These are phyloP conservation scores for Gisinianus flammeolus DNA, from an alignment of 2,888 invertebrate genomes.

Conservation along the genomic window DNA sequence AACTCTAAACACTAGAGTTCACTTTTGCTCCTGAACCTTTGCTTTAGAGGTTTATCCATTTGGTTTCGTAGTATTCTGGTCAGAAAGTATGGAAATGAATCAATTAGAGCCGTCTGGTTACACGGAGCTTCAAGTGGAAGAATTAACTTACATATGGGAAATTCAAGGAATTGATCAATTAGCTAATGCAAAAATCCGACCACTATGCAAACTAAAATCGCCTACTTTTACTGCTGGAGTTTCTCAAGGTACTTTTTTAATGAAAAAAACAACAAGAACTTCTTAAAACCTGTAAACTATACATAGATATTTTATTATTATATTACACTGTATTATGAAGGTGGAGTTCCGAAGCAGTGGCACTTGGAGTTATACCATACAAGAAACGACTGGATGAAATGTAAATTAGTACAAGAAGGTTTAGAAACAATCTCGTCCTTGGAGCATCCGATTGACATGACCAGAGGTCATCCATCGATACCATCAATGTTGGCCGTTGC, in stretches of 20 bases:
- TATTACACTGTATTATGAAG: too few species aligned
- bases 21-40: too few species aligned
- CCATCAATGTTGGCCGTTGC: not conserved
- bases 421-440: not conserved
- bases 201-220: not conserved
- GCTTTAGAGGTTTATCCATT: too few species aligned
- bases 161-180: not conserved
- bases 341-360: not conserved
- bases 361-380: not conserved
- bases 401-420: not conserved
- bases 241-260: not conserved
- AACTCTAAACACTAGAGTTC: too few species aligned
- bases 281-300: not conserved
- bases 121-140: not conserved
- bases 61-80: too few species aligned
- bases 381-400: constrained; percentile 13
- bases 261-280: not conserved
- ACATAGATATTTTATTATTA: not conserved
- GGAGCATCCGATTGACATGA: not conserved
- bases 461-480: not conserved
- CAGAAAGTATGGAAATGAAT: not conserved
- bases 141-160: constrained; percentile 1
- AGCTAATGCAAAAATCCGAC: not conserved
- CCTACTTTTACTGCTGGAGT: not conserved
- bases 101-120: not conserved